These are phyloP conservation scores for Machimus rusticus DNA, from an alignment of 2,888 invertebrate species.

Conservation along the genomic window DNA sequence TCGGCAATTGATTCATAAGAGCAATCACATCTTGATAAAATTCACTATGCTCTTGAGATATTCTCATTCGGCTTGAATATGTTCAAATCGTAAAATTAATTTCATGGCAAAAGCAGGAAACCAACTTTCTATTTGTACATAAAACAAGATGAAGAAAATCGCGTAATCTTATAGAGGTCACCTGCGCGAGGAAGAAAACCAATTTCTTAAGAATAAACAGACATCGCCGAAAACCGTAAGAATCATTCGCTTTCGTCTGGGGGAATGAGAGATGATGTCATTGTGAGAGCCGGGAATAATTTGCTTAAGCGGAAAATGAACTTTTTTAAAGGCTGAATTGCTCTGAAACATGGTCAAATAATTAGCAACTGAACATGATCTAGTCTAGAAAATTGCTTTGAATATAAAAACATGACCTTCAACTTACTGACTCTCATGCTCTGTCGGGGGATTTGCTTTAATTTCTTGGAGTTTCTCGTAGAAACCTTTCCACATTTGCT, in stretches of 20 bases:
- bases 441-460: conserved; percentile 71
- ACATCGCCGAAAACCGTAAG: not conserved
- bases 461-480: conserved; percentile 72
- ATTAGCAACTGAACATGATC: not conserved
- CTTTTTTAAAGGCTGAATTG: not conserved
- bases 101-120: not conserved
- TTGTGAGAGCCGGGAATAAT: not conserved
- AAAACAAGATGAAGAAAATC: not conserved
- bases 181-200: not conserved
- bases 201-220: not conserved
- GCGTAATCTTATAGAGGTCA: not conserved
- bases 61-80: not conserved
- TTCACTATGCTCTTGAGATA: not conserved
- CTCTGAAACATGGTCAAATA: not conserved
- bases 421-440: conserved; percentile 73
- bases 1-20: not conserved
- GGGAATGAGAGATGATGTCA: conserved; percentile 32
- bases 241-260: not conserved
- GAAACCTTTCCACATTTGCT: conserved; percentile 80
- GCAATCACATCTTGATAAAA: not conserved
- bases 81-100: not conserved
- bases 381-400: not conserved
- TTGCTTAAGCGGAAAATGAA: not conserved
- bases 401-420: not conserved
- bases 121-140: not conserved